Evolutionary conservation across 2,888 invertebrate genomes (phyloP).

Genomic region (Idaea aversata): DNA sequence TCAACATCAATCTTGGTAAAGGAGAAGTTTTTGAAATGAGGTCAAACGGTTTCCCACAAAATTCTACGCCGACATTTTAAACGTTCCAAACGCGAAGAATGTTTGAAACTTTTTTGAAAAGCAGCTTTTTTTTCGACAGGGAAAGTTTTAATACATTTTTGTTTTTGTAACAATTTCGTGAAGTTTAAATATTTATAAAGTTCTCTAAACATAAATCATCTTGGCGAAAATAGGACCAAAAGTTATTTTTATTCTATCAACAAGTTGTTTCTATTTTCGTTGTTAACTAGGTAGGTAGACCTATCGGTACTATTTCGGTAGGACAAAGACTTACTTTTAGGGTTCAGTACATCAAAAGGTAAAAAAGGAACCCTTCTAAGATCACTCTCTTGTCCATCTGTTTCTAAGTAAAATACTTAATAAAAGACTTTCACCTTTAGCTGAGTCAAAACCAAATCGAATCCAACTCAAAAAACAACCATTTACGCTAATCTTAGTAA

Average conservation of each 20-base stretch:
- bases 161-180: neutral
- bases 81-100: constrained; percentile 58
- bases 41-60: constrained; percentile 62
- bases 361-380: too few species aligned
- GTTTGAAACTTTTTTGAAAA: constrained; percentile 42
- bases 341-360: too few species aligned
- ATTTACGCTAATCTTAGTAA: too few species aligned
- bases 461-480: too few species aligned
- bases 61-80: constrained; percentile 58
- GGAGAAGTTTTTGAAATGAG: constrained; percentile 63
- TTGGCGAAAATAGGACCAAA: neutral
- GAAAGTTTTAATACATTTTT: constrained; percentile 1
- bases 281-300: too few species aligned
- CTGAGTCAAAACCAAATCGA: too few species aligned
- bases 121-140: constrained; percentile 11
- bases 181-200: constrained; percentile 1
- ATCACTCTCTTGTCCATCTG: too few species aligned
- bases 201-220: neutral
- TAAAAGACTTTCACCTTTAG: too few species aligned
- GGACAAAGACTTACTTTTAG: too few species aligned
- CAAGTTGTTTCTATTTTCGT: too few species aligned
- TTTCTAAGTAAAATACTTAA: too few species aligned
- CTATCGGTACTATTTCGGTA: too few species aligned
- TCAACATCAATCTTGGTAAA: constrained; percentile 70
- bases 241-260: neutral